Evolutionary conservation across 2,888 invertebrate genomes (phyloP).

Genomic region (Pomacea canaliculata): DNA sequence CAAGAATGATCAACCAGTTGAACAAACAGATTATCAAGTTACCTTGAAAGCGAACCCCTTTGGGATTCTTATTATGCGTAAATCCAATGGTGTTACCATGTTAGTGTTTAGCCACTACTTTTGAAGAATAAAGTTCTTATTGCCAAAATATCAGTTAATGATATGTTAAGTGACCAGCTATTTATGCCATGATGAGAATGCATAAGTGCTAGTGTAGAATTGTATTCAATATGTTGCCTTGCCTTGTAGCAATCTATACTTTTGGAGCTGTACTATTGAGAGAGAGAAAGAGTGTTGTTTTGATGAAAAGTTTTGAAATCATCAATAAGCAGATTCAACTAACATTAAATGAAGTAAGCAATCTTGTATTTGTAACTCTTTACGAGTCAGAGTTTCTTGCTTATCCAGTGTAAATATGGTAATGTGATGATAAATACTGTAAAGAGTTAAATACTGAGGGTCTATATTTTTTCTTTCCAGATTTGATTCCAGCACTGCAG

Average conservation of each 20-base stretch:
- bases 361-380: too few relatives aligned
- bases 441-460: too few relatives aligned
- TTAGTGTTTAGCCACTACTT: slow-evolving; percentile 13
- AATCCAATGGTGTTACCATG: slow-evolving; percentile 28
- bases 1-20: slow-evolving; percentile 1
- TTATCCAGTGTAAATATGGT: too few relatives aligned
- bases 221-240: background rate
- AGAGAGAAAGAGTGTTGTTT: too few relatives aligned
- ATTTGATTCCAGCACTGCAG: slow-evolving; percentile 77
- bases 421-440: too few relatives aligned
- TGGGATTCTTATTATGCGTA: slow-evolving; percentile 28
- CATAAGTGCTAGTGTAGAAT: background rate
- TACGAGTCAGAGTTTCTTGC: too few relatives aligned
- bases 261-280: background rate
- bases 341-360: too few relatives aligned
- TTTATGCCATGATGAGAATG: background rate
- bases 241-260: background rate
- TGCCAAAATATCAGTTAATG: background rate
- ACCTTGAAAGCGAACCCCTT: slow-evolving; percentile 27
- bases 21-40: slow-evolving; percentile 27
- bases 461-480: slow-evolving; percentile 53
- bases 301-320: too few relatives aligned
- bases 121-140: background rate
- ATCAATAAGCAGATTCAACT: too few relatives aligned
- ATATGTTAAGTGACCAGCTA: background rate